Evolutionary conservation across 64 coral and sea anemone genomes (phyloP), one percentile per base, ranked within the genome.

Genomic region (Porites australiensis): DNA sequence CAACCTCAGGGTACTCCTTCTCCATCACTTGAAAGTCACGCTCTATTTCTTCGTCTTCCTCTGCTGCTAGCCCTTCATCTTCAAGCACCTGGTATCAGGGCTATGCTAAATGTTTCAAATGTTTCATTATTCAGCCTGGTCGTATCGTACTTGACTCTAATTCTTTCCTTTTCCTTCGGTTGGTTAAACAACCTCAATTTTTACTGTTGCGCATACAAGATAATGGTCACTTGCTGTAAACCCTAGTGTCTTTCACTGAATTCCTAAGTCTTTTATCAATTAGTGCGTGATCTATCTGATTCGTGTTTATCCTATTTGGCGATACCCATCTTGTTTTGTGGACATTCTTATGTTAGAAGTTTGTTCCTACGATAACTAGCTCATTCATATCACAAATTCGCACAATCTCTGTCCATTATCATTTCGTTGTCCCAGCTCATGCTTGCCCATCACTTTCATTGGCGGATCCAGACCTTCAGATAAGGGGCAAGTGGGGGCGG

Each of bases 141-240:
- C 13, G 46, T 87, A 50, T 87, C 9, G 23, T 73, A 70, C 52
- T 87, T 76, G 27, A 87, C 74, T 93, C 91, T 63, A 20, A 6
- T 9, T 53, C 0, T 71, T 11, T 71, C 70, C 37, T 57, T 69
- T 47, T 47, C 49, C 12, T 37, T 37, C 27, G 62, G 59, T 49
- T 44, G 10, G 15, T 50, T 69, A 15, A 8, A 70, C 47, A 87
- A 37, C 16, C 64, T 87, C 8, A 87, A 22, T 13, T 71, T 71
- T 87, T 3, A 87, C 18, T 19, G 4, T 18, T 87, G 83, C 54
- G 50, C 83, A 87, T 12, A 87, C 20, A 49, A 87, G 68, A 14
- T 87, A 70, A 48, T 67, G 82, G 20, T 86, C 82, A 86, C 82
- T 86, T 86, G n/a, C 86, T 88, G 54, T 50, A 76, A 46, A 76